Evolutionary conservation across 2,113 vertebrate species (phyloP), one percentile per base, ranked within the genome.

Genomic region (Polypterus senegalus): DNA sequence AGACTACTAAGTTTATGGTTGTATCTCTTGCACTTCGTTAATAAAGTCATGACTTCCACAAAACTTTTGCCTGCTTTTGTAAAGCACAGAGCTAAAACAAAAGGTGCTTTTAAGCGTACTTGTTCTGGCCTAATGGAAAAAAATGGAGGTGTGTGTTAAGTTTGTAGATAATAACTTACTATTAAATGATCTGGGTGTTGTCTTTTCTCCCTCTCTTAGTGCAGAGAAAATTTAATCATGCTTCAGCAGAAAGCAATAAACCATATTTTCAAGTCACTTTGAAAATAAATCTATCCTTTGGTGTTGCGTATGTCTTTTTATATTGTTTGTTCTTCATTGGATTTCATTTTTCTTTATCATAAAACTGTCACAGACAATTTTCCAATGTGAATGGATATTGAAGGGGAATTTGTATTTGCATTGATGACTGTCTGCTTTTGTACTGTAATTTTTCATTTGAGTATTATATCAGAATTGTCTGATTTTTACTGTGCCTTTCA

Each of bases 401-500:
- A 79, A 77, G 87, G 88, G 84, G 79, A 72, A 75, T 88, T 91
- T 91, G 83, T 92, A 89, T 81, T 88, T 96, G 90, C 81, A 87
- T 91, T 86, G 88, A 83, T 74, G 85, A 84, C 88, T 91, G 92
- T 97, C 81, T 66, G 79, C 80, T 91, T 86, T 97, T 95, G 89
- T 97, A 93, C 87, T 96, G 89, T 96, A 90, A 80, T 80, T 88
- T 91, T 89, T 88, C 75, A 86, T 89, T 91, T 81, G 81, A 87
- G 85, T 92, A 90, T 87, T 89, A 85, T 92, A 94, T 93, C 91
- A 91, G 83, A 90, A 74, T 78, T 87, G 93, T 97, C 88, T 96
- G 89, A 93, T 79, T 91, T 94, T 96, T 92, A 92, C 95, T 97
- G 97, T 94, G 91, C 91, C 91, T 92, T 90, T 91, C 83, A 89